phyloP scores from a whole-genome alignment of 1,140 invertebrate species.

The Listronotus bonariensis region DNA sequence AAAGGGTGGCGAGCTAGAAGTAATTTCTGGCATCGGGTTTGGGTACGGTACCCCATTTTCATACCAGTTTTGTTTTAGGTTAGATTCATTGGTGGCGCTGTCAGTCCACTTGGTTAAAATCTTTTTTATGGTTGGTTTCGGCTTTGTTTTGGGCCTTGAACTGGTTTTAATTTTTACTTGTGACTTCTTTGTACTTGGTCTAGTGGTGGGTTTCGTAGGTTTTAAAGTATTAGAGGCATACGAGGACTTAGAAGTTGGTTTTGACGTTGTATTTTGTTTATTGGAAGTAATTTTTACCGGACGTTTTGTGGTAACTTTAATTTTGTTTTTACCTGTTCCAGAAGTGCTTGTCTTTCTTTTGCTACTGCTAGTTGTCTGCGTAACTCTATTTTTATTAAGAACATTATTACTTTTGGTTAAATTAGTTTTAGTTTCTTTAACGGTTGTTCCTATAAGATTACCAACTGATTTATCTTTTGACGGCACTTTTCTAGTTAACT shows the following conservation, averaged over 20 bases:
- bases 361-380: neutral
- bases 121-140: slow-evolving; percentile 37
- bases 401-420: neutral
- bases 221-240: slow-evolving; percentile 27
- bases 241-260: slow-evolving; percentile 11
- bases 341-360: neutral
- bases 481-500: neutral
- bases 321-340: no score
- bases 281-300: neutral
- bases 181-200: neutral
- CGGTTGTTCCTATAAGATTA: neutral
- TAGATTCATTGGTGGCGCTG: slow-evolving; percentile 4
- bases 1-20: slow-evolving; percentile 46
- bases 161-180: slow-evolving; percentile 24
- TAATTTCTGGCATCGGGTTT: slow-evolving; percentile 48
- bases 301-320: no score
- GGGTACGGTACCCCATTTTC: slow-evolving; percentile 44
- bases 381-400: neutral
- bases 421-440: slow-evolving; percentile 7
- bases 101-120: slow-evolving; percentile 38
- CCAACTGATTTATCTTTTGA: slow-evolving; percentile 1
- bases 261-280: neutral
- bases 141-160: slow-evolving; percentile 23
- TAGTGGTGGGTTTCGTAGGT: slow-evolving; percentile 25
- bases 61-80: slow-evolving; percentile 47